A percentile compares a stretch with the other conserved stretches of the same genome.
Evolutionary conservation across 2,888 invertebrate genomes (phyloP).

Genomic region (Neoitamus cyanurus): DNA sequence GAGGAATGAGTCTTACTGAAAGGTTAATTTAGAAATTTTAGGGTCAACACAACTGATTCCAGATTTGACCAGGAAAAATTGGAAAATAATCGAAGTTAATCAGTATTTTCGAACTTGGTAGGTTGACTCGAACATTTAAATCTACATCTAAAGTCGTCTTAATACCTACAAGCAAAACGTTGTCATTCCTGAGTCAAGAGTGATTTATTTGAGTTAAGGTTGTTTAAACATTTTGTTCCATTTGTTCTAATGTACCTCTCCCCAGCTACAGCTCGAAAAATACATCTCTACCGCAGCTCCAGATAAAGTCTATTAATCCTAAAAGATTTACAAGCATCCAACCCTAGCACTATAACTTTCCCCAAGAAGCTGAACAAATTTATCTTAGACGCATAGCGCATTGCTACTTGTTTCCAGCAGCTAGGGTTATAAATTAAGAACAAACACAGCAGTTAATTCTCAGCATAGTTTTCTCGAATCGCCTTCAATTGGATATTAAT

Average conservation of each 20-base stretch:
- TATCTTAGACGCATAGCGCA: neutral
- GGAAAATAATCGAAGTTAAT: no score
- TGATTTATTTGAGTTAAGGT: no score
- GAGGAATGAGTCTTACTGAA: no score
- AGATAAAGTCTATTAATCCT: neutral
- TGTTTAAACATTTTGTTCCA: neutral
- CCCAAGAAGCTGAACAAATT: neutral
- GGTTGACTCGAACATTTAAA: no score
- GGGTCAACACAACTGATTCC: no score
- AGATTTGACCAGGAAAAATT: no score
- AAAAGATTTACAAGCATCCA: neutral
- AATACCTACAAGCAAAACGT: no score
- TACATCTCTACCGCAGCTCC: neutral
- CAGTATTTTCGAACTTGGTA: no score
- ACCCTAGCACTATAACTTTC: neutral
- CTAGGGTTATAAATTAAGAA: constrained; percentile 20
- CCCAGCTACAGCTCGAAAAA: neutral
- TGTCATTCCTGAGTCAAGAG: no score
- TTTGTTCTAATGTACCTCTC: neutral
- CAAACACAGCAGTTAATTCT: constrained; percentile 26
- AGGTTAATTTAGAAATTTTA: no score
- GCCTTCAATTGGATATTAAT: constrained; percentile 35
- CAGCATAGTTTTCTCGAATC: neutral
- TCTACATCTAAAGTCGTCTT: neutral
- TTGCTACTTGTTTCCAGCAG: constrained; percentile 8